Percentiles rank a stretch among this genome's conserved stretches.
These are phyloP conservation scores for Trilocha varians DNA, from an alignment of 2,888 invertebrate species.

Conservation along the genomic window DNA sequence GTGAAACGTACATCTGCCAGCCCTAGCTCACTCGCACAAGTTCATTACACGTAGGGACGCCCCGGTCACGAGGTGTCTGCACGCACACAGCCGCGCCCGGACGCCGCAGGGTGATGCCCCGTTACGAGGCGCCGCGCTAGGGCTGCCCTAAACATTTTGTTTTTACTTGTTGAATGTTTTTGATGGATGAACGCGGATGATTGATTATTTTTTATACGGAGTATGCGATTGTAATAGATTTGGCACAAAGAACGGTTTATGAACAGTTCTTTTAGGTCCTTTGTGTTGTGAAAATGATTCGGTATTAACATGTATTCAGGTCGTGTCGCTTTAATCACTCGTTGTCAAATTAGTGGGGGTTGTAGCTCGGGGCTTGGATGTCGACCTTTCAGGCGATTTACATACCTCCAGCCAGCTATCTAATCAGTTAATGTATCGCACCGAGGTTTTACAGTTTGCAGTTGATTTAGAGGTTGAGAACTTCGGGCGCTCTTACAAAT, in stretches of 20 bases:
- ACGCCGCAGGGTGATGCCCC: slow-evolving; percentile 49
- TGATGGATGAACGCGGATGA: slow-evolving; percentile 66
- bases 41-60: slow-evolving; percentile 13
- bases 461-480: slow-evolving; percentile 14
- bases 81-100: slow-evolving; percentile 23
- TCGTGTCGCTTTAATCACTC: slow-evolving; percentile 20
- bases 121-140: slow-evolving; percentile 37
- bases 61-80: slow-evolving; percentile 17
- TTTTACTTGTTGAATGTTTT: slow-evolving; percentile 70
- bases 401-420: slow-evolving; percentile 38
- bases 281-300: background rate
- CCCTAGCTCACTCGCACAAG: slow-evolving; percentile 34
- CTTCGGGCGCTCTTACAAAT: background rate
- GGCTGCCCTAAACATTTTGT: slow-evolving; percentile 63
- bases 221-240: slow-evolving; percentile 49
- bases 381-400: slow-evolving; percentile 23
- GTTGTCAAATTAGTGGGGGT: slow-evolving; percentile 20
- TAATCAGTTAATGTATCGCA: slow-evolving; percentile 63
- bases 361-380: background rate
- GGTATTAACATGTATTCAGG: slow-evolving; percentile 15
- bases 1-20: slow-evolving; percentile 56
- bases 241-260: slow-evolving; percentile 7
- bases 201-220: slow-evolving; percentile 52
- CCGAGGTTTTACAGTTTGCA: slow-evolving; percentile 38
- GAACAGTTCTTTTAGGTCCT: background rate